Conservation (phyloP, 2,888 invertebrate species). For the Eilema depressum region DNA sequence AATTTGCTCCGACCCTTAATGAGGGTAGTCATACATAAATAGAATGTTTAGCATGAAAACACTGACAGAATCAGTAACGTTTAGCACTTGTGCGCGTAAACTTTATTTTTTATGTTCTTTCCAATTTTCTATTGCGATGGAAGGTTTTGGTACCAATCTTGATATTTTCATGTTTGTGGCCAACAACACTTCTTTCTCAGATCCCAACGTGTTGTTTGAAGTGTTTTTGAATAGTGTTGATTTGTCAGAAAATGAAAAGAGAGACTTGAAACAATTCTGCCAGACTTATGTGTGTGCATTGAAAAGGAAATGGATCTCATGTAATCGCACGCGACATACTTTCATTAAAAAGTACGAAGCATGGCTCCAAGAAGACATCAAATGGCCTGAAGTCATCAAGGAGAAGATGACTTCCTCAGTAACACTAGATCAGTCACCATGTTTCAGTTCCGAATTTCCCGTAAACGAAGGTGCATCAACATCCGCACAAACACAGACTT, state of each 20-base stretch:
- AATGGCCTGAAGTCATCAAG: no score
- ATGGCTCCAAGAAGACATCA: slow-evolving; percentile 28
- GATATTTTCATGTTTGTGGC: no score
- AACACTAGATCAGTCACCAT: slow-evolving; percentile 18
- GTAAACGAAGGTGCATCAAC: slow-evolving; percentile 23
- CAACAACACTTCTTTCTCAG: not conserved
- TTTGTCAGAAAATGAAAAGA: no score
- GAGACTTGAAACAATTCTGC: not conserved
- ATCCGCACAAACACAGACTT: slow-evolving; percentile 13
- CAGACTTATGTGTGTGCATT: slow-evolving; percentile 20
- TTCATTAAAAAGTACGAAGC: slow-evolving; percentile 22
- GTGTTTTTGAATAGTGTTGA: slow-evolving; percentile 5
- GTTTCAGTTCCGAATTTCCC: slow-evolving; percentile 17
- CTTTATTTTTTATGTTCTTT: no score
- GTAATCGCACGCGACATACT: no score
- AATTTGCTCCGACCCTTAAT: no score
- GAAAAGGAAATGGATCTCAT: slow-evolving; percentile 9
- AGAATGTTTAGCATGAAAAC: no score
- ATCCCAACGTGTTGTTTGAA: slow-evolving; percentile 12
- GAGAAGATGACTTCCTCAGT: slow-evolving; percentile 18
- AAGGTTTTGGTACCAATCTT: no score
- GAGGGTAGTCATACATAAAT: no score
- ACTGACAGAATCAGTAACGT: no score
- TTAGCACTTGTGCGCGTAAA: no score
- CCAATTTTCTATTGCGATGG: no score